Evolutionary conservation across 2,113 vertebrate genomes (phyloP), one percentile per base, ranked within the genome.

Genomic region (Heterotilapia buettikoferi): DNA sequence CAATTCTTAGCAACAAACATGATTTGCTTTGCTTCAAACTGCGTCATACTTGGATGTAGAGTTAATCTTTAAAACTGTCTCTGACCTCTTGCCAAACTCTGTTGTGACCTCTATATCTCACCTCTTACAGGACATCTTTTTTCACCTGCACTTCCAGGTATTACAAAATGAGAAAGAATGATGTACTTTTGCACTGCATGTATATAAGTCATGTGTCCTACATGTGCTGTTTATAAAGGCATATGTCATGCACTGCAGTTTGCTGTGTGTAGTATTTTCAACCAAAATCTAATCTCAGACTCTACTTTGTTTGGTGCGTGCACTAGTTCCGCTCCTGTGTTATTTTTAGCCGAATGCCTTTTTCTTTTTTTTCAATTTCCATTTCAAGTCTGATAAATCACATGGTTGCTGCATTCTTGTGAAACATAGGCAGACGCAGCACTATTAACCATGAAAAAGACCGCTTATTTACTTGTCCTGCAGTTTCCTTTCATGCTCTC

Each of bases 311-410:
- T 43, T 38, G 43, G 14, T 14, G 57, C 3, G 2, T 84, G 86
- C 76, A 38, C 78, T n/a, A 21, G 5, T n/a, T 89, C 84, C 56
- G 21, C 86, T 84, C 12, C 26, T 13, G 36, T 31, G 81, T 71
- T 92, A 92, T 92, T 91, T 93, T 91, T 89, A 91, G 84, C 90
- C 4, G 19, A 6, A n/a, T 31, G 82, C 31, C 18, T 82, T 87
- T 84, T 59, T 79, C 18, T 82, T 88, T 88, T 57, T 43, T n/a
- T 31, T 5, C 59, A 63, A 33, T 73, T 68, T 81, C 71, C 61
- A 81, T 87, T 85, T 90, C 50, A 68, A 54, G 78, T 61, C 43
- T 56, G 84, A 56, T 57, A 31, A 85, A 82, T 88, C 71, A 50
- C 5, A 24, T 29, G 2, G 89, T 63, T 9, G 76, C 45, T 83